Evolutionary conservation across 2,888 invertebrate species (phyloP).

Genomic region (Baccha elongata): DNA sequence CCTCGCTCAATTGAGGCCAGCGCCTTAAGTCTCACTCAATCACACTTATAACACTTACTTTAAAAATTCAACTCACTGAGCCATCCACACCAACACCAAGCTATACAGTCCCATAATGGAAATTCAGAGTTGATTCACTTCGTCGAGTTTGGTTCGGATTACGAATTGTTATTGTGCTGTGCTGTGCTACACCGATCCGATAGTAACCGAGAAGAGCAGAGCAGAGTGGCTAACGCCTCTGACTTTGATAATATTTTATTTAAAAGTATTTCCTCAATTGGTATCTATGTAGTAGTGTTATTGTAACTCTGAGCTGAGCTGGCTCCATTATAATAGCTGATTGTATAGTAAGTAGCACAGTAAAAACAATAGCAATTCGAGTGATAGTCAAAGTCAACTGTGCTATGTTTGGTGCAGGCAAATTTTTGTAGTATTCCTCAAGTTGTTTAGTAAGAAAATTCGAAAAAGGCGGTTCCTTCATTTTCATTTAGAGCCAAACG

Average conservation of each 20-base stretch:
- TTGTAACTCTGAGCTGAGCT: conserved; percentile 27
- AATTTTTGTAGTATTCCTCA: conserved; percentile 48
- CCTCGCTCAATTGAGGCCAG: conserved; percentile 31
- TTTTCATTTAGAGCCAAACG: conserved; percentile 9
- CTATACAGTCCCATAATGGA: conserved; percentile 16
- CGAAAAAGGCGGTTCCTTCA: conserved; percentile 65
- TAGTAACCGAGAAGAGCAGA: background rate
- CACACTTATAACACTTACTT: conserved; percentile 51
- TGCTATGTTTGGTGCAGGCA: conserved; percentile 52
- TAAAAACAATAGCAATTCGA: conserved; percentile 31
- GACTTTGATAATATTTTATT: conserved; percentile 12
- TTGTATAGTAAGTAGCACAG: conserved; percentile 36
- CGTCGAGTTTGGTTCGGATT: background rate
- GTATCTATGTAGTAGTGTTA: conserved; percentile 12
- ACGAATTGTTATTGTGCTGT: too few species aligned
- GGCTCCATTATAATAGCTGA: conserved; percentile 21
- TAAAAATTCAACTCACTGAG: conserved; percentile 14
- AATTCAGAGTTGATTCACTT: conserved; percentile 9
- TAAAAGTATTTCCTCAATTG: conserved; percentile 18
- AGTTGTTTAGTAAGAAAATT: conserved; percentile 64
- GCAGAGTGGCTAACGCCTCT: background rate
- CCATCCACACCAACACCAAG: conserved; percentile 48
- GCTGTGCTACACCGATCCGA: background rate
- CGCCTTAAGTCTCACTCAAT: conserved; percentile 58
- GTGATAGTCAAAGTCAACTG: conserved; percentile 49